Percentiles rank a stretch among this genome's conserved stretches.
These are phyloP conservation scores for Sturnira hondurensis DNA, from an alignment of 2,113 vertebrate species.

Conservation along the genomic window DNA sequence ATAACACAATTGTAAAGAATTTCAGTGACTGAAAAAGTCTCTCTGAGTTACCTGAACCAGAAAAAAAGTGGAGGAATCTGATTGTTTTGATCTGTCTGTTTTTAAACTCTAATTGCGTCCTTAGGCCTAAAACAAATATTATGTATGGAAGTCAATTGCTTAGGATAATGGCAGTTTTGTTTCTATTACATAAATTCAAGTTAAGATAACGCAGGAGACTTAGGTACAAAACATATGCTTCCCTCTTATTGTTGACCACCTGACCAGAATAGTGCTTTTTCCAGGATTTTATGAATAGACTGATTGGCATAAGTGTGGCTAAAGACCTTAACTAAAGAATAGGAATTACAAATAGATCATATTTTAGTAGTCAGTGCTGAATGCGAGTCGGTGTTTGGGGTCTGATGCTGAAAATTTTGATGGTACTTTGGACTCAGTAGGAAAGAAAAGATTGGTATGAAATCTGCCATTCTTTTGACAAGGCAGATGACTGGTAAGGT, in stretches of 20 bases:
- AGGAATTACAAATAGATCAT: not conserved
- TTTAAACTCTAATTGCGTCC: conserved; percentile 72
- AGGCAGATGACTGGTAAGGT: not conserved
- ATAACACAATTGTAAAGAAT: conserved; percentile 75
- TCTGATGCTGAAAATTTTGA: not conserved
- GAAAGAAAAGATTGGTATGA: not conserved
- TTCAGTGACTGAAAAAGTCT: conserved; percentile 76
- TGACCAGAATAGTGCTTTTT: conserved; percentile 62
- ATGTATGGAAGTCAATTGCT: conserved; percentile 43
- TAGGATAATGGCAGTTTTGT: conserved; percentile 58
- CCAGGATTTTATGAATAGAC: conserved; percentile 44
- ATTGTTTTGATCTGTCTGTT: conserved; percentile 74
- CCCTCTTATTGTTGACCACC: conserved; percentile 58
- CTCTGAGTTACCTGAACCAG: conserved; percentile 79
- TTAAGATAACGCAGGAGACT: conserved; percentile 66
- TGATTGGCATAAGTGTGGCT: not conserved
- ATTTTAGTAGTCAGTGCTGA: not conserved
- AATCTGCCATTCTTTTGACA: no score
- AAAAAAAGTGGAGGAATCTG: conserved; percentile 65
- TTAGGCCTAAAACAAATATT: conserved; percentile 63
- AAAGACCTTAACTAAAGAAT: not conserved
- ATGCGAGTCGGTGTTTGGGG: not conserved
- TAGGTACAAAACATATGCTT: conserved; percentile 72
- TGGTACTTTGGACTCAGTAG: not conserved
- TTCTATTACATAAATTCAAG: conserved; percentile 26